Evolutionary conservation across 2,888 invertebrate genomes (phyloP).

Genomic region (Julus scanicus): DNA sequence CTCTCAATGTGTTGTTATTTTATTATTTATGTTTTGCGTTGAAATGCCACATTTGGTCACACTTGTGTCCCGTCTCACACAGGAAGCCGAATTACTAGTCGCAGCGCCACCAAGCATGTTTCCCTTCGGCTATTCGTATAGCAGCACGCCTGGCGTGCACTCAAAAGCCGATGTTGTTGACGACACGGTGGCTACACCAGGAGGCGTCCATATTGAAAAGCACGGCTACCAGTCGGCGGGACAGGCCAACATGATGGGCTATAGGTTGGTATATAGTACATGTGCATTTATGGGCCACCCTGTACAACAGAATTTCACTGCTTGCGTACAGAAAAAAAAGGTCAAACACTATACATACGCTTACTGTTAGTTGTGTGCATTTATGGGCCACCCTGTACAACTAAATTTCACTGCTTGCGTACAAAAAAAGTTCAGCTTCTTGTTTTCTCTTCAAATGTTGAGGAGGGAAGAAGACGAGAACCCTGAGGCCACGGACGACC

Average conservation of each 20-base stretch:
- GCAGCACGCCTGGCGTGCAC: background rate
- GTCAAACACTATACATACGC: no score
- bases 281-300: background rate
- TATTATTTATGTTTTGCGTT: background rate
- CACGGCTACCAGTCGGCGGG: background rate
- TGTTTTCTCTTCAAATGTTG: background rate
- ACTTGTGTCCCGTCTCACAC: constrained; percentile 18
- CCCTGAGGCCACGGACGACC: constrained; percentile 32
- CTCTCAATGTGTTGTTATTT: background rate
- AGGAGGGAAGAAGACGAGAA: constrained; percentile 39
- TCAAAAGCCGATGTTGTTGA: background rate
- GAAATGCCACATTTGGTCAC: background rate
- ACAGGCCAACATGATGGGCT: background rate
- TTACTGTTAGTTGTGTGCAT: background rate
- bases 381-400: background rate
- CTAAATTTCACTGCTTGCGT: background rate
- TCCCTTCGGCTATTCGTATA: constrained; percentile 28
- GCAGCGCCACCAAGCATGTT: constrained; percentile 33
- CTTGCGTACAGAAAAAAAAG: background rate
- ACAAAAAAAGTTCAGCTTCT: background rate
- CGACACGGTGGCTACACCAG: background rate
- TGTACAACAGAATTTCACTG: background rate
- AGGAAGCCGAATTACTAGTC: constrained; percentile 20
- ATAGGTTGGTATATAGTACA: constrained; percentile 3
- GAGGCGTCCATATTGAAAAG: constrained; percentile 4